These are phyloP conservation scores for Orchesella flavescens DNA, from an alignment of 2,888 invertebrate genomes.

Conservation along the genomic window DNA sequence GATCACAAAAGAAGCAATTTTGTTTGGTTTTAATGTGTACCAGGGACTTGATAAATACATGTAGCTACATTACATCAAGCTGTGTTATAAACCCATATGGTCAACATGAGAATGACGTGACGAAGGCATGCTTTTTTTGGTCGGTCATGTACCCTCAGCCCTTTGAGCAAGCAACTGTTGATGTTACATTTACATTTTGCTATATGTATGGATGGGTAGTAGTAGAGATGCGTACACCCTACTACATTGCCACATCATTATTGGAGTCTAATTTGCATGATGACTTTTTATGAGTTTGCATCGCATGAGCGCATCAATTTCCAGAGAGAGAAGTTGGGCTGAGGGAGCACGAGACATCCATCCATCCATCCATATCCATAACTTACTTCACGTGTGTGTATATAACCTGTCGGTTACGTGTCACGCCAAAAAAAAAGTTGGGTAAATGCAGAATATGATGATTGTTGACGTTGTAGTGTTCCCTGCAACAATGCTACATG, in stretches of 20 bases:
- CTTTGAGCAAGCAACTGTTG: constrained; percentile 46
- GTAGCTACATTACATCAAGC: background rate
- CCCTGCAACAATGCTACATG: background rate
- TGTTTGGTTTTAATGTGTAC: background rate
- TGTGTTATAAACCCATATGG: constrained; percentile 45
- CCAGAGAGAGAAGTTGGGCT: background rate
- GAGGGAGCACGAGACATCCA: background rate
- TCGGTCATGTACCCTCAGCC: constrained; percentile 31
- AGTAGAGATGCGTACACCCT: constrained; percentile 6
- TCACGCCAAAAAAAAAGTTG: constrained; percentile 14
- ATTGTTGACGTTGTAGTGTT: background rate
- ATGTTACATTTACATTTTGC: constrained; percentile 14
- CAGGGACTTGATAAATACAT: background rate
- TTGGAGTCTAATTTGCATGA: constrained; percentile 51
- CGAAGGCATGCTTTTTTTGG: constrained; percentile 44
- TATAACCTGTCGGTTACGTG: constrained; percentile 5
- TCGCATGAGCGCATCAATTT: constrained; percentile 36
- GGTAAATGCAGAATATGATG: background rate
- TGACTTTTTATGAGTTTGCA: constrained; percentile 46
- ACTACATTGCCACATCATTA: constrained; percentile 28
- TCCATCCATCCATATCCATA: background rate
- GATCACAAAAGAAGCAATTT: background rate
- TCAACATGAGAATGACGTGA: constrained; percentile 57
- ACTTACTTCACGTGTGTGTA: background rate
- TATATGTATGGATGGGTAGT: too few species aligned